A percentile compares a stretch with the other conserved stretches of the same genome.
These are phyloP conservation scores for Caenorhabditis macrosperma DNA, from an alignment of 2,888 invertebrate genomes.

Conservation along the genomic window DNA sequence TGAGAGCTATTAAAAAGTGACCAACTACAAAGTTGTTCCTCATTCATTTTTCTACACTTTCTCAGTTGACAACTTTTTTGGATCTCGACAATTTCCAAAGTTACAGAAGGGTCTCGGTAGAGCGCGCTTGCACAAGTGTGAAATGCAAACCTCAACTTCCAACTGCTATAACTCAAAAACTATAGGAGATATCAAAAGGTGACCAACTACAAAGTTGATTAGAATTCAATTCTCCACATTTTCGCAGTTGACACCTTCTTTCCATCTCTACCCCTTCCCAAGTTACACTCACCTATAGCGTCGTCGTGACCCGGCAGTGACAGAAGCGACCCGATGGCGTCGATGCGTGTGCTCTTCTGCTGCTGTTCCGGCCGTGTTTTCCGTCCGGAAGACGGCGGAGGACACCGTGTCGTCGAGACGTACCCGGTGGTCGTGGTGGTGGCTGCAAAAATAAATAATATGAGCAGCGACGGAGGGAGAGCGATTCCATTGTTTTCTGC, in stretches of 20 bases:
- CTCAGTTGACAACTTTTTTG: background rate
- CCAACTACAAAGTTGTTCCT: too few species aligned
- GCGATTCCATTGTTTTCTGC: too few species aligned
- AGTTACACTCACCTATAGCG: conserved; percentile 20
- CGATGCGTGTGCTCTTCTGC: conserved; percentile 26
- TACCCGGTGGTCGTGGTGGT: too few species aligned
- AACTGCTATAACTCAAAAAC: background rate
- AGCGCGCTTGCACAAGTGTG: background rate
- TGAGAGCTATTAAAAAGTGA: background rate
- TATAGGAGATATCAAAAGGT: background rate
- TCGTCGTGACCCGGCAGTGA: conserved; percentile 46
- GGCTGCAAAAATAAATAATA: conserved; percentile 39
- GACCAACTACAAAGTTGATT: too few species aligned
- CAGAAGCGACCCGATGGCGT: conserved; percentile 48
- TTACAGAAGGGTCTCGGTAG: too few species aligned
- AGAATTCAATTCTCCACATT: too few species aligned
- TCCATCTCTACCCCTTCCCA: too few species aligned
- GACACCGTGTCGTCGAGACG: conserved; percentile 56
- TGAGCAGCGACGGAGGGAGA: too few species aligned
- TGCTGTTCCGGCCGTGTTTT: conserved; percentile 14
- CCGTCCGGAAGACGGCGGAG: conserved; percentile 27
- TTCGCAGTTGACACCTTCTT: background rate
- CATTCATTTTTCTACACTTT: too few species aligned
- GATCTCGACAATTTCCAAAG: background rate
- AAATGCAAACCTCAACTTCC: too few species aligned